Evolutionary conservation across 2,888 invertebrate genomes (phyloP).

Genomic region (Drosophila robusta): DNA sequence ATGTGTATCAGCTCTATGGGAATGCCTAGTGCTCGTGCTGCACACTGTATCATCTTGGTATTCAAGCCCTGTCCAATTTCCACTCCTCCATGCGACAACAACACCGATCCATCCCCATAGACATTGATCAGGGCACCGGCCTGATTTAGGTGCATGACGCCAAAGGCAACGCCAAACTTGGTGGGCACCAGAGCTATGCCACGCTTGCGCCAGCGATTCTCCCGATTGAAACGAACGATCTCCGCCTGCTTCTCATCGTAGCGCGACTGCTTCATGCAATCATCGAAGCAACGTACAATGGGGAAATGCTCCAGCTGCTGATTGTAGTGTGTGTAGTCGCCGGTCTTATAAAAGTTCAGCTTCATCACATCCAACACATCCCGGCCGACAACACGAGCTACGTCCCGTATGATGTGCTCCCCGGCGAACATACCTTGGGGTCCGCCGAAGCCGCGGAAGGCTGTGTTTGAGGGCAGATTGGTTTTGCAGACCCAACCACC

Average conservation of each 20-base stretch:
- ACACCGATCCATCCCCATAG: constrained; percentile 95
- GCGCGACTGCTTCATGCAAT: constrained; percentile 90
- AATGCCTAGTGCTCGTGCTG: constrained; percentile 90
- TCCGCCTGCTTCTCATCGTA: constrained; percentile 87
- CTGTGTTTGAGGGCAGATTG: constrained; percentile 96
- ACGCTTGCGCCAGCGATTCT: constrained; percentile 94
- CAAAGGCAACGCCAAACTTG: constrained; percentile 94
- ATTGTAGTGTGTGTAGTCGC: constrained; percentile 91
- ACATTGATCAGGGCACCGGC: constrained; percentile 94
- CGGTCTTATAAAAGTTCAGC: constrained; percentile 92
- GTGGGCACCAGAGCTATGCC: constrained; percentile 93
- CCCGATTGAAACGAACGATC: constrained; percentile 90
- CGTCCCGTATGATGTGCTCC: constrained; percentile 91
- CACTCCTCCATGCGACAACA: constrained; percentile 95
- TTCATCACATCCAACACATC: constrained; percentile 88
- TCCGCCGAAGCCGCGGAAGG: constrained; percentile 96
- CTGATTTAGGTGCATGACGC: constrained; percentile 91
- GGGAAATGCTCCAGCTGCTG: constrained; percentile 91
- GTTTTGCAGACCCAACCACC: constrained; percentile 93
- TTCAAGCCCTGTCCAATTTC: constrained; percentile 99
- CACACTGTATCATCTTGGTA: constrained; percentile 97
- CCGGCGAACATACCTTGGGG: constrained; percentile 96
- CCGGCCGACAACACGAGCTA: constrained; percentile 89
- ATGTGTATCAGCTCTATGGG: constrained; percentile 91
- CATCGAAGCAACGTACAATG: constrained; percentile 90